Evolutionary conservation across 1,140 invertebrate species (phyloP).

Genomic region (Heliconius eleuchia): DNA sequence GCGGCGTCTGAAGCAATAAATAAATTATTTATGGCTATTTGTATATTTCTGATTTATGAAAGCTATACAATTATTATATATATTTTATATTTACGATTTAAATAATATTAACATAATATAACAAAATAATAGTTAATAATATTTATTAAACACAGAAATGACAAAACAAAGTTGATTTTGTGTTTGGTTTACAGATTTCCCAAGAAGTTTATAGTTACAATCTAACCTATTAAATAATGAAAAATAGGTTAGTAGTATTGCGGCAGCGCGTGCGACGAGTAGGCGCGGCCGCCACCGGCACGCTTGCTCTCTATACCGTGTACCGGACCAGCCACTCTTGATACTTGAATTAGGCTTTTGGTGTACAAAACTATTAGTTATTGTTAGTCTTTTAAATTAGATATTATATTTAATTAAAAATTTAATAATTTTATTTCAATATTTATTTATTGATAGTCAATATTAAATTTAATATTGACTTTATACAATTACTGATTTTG

Average conservation of each 20-base stretch:
- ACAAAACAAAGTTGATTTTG: conserved; percentile 17
- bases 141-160: conserved; percentile 18
- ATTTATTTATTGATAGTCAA: too few relatives aligned
- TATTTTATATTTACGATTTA: not conserved
- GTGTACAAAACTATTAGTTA: not conserved
- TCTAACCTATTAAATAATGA: conserved; percentile 68
- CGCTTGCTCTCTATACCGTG: conserved; percentile 45
- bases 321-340: conserved; percentile 41
- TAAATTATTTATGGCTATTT: too few relatives aligned
- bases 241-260: conserved; percentile 58
- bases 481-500: too few relatives aligned
- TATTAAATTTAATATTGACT: too few relatives aligned
- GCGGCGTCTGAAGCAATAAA: too few relatives aligned
- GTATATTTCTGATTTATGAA: not conserved
- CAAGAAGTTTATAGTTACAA: conserved; percentile 49
- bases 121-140: not conserved
- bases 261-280: conserved; percentile 56
- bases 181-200: conserved; percentile 32
- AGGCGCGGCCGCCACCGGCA: conserved; percentile 62
- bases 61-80: not conserved
- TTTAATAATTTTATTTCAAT: too few relatives aligned
- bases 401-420: not conserved
- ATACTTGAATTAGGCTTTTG: conserved; percentile 33
- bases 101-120: not conserved
- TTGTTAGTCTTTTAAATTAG: not conserved